Conservation (phyloP, 2,888 invertebrate genomes). For the Sinotaia quadrata region DNA sequence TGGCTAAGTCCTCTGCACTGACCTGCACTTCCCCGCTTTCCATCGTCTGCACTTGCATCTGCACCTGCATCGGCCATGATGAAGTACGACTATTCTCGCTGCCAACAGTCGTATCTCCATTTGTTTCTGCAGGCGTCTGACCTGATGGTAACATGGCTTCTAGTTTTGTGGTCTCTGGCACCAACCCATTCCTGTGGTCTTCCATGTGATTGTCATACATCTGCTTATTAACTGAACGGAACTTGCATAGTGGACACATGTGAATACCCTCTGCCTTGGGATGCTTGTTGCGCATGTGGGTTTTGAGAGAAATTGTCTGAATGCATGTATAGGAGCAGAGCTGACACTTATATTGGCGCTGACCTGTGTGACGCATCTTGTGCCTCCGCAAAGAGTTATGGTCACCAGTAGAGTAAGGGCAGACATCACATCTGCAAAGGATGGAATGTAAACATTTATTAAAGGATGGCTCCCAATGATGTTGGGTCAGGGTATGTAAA, state of each 20-base stretch:
- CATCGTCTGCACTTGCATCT: conserved; percentile 52
- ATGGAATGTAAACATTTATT: conserved; percentile 1
- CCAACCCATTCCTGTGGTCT: conserved; percentile 75
- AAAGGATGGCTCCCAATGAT: no score
- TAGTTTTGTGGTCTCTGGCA: conserved; percentile 37
- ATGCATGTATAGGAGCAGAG: conserved; percentile 86
- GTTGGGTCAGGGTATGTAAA: no score
- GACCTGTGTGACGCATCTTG: conserved; percentile 83
- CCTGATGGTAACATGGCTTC: conserved; percentile 22
- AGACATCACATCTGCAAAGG: conserved; percentile 78
- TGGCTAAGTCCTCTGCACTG: conserved; percentile 57
- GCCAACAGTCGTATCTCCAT: neutral
- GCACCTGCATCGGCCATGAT: conserved; percentile 8
- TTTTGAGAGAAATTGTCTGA: conserved; percentile 82
- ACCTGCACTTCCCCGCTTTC: conserved; percentile 55
- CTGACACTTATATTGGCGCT: conserved; percentile 84
- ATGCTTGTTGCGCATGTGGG: conserved; percentile 85
- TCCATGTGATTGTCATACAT: conserved; percentile 76
- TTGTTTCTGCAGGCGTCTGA: neutral
- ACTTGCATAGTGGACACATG: conserved; percentile 56
- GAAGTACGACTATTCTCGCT: neutral
- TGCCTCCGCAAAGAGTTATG: conserved; percentile 88
- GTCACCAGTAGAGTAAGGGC: conserved; percentile 83
- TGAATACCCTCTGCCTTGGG: conserved; percentile 75
- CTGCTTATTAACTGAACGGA: conserved; percentile 78